A percentile compares a stretch with the other conserved stretches of the same genome.
Evolutionary conservation across 1,140 invertebrate species (phyloP).

Genomic region (Limonius californicus): DNA sequence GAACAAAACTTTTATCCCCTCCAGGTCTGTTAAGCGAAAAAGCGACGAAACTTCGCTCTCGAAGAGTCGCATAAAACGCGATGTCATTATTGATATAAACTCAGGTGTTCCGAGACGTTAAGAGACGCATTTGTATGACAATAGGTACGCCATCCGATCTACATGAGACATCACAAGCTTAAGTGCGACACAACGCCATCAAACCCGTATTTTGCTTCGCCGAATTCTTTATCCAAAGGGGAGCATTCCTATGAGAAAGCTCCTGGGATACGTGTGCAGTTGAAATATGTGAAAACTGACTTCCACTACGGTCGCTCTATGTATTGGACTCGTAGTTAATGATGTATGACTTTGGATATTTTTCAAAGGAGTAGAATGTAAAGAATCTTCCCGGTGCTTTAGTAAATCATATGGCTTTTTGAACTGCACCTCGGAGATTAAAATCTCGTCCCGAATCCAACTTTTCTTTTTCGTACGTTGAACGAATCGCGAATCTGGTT

Average conservation of each 20-base stretch:
- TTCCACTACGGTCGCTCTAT: not conserved
- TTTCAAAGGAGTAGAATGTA: conserved; percentile 6
- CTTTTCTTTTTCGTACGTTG: not conserved
- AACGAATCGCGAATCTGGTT: not conserved
- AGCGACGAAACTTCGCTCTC: too few species aligned
- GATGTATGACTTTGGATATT: conserved; percentile 6
- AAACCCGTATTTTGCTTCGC: too few species aligned
- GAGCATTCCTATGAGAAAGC: not conserved
- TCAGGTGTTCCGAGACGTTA: too few species aligned
- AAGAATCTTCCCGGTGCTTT: conserved; percentile 3
- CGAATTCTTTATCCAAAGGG: too few species aligned
- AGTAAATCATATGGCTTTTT: conserved; percentile 3
- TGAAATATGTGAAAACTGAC: not conserved
- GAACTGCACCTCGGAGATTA: not conserved
- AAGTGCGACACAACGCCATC: too few species aligned
- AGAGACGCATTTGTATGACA: too few species aligned
- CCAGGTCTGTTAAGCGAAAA: too few species aligned
- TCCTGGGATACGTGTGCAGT: not conserved
- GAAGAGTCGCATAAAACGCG: too few species aligned
- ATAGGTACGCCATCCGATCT: too few species aligned
- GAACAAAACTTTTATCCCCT: not conserved
- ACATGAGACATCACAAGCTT: too few species aligned
- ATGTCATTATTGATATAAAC: too few species aligned
- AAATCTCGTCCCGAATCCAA: not conserved
- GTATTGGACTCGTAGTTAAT: conserved; percentile 1